Evolutionary conservation across 2,888 invertebrate species (phyloP), one percentile per base, ranked within the genome.

Genomic region (Dromius quadrimaculatus): DNA sequence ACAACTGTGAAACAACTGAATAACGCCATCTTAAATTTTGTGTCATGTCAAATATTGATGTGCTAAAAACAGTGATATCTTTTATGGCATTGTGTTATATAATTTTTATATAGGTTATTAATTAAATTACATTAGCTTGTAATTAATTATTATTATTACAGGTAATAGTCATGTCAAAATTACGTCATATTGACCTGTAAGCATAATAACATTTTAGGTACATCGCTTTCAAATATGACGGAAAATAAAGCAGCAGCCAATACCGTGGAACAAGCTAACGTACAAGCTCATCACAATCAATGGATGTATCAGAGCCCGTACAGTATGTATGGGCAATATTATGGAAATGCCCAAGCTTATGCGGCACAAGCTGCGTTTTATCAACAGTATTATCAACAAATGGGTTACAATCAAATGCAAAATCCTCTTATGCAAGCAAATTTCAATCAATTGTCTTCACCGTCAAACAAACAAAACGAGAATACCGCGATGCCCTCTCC

Each of bases 381-480:
- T 76, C 85, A 85, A 75, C 84, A 85, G 71, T 85, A 84, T 76
- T 85, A 81, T 74, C 83, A 83, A 75, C 83, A 83, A 76, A 83
- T 84, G 82, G 80, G 81, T 23, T 72, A 73, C 50, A 50, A 19
- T 74, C 76, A 76, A 74, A 75, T 77, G 74, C 76, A 76, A 70
- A 75, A 74, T 70, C 74, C 72, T 41, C 75, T 76, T n/a, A 75
- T 76, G 62, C 73, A 75, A 61, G 72, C 73, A 28, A 76, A 76
- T 36, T 85, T 84, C 69, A 85, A 83, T 75, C 83, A 81, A 19
- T 77, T 76, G 19, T 54, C 77, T 70, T 17, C 59, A 64, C 77
- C 76, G 50, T 73, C 74, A 20, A 74, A 73, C 34, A 73, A 74
- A 32, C 72, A 75, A 13, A 72, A 74, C 57, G 74, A 71, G 54